Evolutionary conservation across 2,113 vertebrate genomes (phyloP).

Genomic region (Ptychochromis oligacanthus): DNA sequence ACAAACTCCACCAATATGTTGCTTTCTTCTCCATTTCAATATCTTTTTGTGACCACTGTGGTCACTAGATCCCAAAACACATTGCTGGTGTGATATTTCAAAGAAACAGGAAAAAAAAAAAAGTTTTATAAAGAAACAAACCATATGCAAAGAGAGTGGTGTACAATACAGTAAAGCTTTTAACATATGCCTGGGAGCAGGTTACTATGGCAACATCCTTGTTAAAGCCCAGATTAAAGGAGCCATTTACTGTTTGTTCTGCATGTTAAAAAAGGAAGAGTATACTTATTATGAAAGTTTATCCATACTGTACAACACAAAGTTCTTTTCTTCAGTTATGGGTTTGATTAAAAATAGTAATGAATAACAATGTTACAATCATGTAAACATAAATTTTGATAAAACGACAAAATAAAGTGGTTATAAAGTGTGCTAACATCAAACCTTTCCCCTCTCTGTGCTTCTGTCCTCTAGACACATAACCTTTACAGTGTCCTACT

Average conservation of each 20-base stretch:
- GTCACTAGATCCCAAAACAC: neutral
- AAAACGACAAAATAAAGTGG: neutral
- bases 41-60: neutral
- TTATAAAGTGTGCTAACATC: neutral
- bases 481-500: constrained; percentile 6
- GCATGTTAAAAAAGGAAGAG: neutral
- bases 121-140: neutral
- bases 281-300: neutral
- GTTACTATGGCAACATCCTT: constrained; percentile 75
- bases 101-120: neutral
- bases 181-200: constrained; percentile 52
- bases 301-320: neutral
- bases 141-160: neutral
- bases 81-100: neutral
- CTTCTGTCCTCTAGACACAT: constrained; percentile 24
- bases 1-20: neutral
- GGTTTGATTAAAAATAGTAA: neutral
- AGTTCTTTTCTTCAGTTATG: neutral
- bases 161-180: constrained; percentile 33
- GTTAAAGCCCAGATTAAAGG: constrained; percentile 59
- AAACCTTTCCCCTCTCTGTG: neutral
- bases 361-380: neutral
- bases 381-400: neutral
- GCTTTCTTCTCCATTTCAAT: neutral
- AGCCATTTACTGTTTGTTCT: constrained; percentile 54